phyloP scores from a whole-genome alignment of 2,797 vertebrate species.

The Bradypodion ventrale region DNA sequence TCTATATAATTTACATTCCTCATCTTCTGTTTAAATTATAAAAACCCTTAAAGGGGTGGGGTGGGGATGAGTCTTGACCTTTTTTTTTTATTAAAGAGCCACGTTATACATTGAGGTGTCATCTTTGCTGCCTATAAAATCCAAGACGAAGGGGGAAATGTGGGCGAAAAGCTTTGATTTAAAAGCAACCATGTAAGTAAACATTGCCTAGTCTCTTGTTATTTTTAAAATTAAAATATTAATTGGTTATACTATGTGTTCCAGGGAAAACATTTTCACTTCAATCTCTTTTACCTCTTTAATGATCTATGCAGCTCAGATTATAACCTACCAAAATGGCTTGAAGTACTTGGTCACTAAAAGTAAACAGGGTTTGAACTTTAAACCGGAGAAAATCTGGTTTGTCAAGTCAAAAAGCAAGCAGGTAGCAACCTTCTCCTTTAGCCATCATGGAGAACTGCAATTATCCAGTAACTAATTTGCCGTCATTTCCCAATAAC shows the following conservation, averaged over 20 bases:
- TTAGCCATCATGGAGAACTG: not conserved
- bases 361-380: not conserved
- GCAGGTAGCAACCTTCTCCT: not conserved
- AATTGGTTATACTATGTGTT: not conserved
- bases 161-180: not conserved
- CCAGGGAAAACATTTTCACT: not conserved
- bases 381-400: not conserved
- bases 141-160: accelerated
- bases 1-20: not conserved
- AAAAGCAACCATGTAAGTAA: not conserved
- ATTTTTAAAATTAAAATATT: not conserved
- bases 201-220: not conserved
- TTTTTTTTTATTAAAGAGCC: not conserved
- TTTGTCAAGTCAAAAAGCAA: not conserved
- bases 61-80: not conserved
- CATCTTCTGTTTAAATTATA: not conserved
- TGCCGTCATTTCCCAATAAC: not conserved
- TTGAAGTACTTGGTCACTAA: not conserved
- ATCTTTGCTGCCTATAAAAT: not conserved
- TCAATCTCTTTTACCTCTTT: not conserved
- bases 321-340: not conserved
- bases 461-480: not conserved
- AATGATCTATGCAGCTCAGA: not conserved
- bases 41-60: conserved; percentile 5
- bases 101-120: conserved; percentile 1